Evolutionary conservation across 2,888 invertebrate genomes (phyloP).

Genomic region (Synergus japonicus): DNA sequence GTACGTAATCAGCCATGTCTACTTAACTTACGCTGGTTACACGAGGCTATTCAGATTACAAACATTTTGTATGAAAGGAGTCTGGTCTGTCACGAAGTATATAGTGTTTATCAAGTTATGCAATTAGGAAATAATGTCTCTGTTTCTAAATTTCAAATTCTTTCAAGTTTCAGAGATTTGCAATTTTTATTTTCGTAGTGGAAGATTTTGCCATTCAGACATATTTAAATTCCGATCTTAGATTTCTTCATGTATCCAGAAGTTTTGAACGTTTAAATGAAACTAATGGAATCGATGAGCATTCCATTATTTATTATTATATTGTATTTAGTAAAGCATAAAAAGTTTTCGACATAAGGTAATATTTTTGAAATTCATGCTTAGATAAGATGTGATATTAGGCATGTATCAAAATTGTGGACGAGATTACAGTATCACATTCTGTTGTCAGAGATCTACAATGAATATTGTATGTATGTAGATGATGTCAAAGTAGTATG

Average conservation of each 20-base stretch:
- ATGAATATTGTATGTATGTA: constrained; percentile 17
- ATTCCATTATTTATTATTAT: no score
- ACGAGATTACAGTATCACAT: constrained; percentile 3
- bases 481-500: constrained; percentile 12
- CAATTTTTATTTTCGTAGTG: no score
- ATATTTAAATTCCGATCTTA: no score
- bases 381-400: not conserved
- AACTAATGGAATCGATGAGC: no score
- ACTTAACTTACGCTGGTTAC: not conserved
- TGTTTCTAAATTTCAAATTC: not conserved
- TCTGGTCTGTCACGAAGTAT: not conserved
- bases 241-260: no score
- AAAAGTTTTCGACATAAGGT: not conserved
- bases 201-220: no score
- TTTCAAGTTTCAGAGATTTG: not conserved
- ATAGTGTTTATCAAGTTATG: not conserved
- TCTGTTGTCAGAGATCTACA: not conserved
- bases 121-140: not conserved
- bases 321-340: not conserved
- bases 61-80: not conserved
- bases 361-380: not conserved
- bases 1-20: constrained; percentile 5
- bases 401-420: not conserved
- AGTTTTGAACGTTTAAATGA: no score
- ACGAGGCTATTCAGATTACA: constrained; percentile 14